These are phyloP conservation scores for Bombus turneri DNA, from an alignment of 1,140 invertebrate genomes.

Conservation along the genomic window DNA sequence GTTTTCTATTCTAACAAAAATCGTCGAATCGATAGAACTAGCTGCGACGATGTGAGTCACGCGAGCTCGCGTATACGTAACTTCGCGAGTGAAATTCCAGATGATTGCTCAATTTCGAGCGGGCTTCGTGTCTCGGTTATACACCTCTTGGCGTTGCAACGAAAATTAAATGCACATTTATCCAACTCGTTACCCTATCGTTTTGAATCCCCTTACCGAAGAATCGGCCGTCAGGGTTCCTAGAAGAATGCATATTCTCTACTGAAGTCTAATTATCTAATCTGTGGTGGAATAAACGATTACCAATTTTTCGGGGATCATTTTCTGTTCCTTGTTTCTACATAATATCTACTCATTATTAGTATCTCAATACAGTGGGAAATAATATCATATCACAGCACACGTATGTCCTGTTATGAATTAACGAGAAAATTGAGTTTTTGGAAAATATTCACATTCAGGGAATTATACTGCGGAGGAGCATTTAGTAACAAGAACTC, in stretches of 20 bases:
- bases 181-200: not conserved
- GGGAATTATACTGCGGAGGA: too few species aligned
- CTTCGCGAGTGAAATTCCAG: constrained; percentile 48
- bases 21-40: constrained; percentile 42
- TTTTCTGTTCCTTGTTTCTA: not conserved
- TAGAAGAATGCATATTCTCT: not conserved
- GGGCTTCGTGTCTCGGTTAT: constrained; percentile 28
- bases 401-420: not conserved
- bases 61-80: constrained; percentile 44
- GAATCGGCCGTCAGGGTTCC: not conserved
- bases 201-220: too few species aligned
- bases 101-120: constrained; percentile 62
- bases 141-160: not conserved
- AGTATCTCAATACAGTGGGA: not conserved
- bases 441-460: too few species aligned
- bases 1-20: constrained; percentile 47
- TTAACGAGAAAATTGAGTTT: not conserved
- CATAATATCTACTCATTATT: not conserved
- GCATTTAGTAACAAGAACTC: not conserved
- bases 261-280: too few species aligned
- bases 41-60: constrained; percentile 58
- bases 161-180: not conserved
- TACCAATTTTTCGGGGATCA: not conserved
- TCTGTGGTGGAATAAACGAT: not conserved
- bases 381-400: not conserved